These are phyloP conservation scores for Protula sp. DNA, from an alignment of 2,888 invertebrate genomes.

Conservation along the genomic window DNA sequence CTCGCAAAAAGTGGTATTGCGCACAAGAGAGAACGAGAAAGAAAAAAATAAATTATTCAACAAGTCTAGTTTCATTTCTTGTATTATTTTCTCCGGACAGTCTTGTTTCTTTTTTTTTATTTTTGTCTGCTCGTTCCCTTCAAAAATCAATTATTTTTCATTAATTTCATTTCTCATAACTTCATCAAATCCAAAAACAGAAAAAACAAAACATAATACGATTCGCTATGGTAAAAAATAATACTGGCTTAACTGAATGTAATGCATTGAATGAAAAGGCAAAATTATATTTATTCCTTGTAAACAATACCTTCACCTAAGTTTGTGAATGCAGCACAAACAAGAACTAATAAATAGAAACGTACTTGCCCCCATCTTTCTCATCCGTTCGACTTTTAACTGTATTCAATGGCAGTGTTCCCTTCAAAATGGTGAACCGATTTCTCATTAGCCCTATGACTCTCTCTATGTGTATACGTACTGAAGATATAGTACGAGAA, in stretches of 20 bases:
- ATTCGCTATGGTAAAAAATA: too few species aligned
- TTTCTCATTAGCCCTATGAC: constrained; percentile 5
- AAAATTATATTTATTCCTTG: not conserved
- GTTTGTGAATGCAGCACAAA: not conserved
- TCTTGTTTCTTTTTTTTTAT: not conserved
- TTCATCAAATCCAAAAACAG: too few species aligned
- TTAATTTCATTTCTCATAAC: too few species aligned
- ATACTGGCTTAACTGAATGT: too few species aligned
- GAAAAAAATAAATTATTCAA: too few species aligned
- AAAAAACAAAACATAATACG: too few species aligned
- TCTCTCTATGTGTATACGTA: constrained; percentile 5
- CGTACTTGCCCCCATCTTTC: not conserved
- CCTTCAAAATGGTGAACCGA: not conserved
- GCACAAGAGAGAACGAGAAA: too few species aligned
- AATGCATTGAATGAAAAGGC: too few species aligned
- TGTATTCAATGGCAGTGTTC: not conserved
- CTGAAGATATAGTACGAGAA: not conserved
- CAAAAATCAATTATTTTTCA: not conserved
- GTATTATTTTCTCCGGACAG: too few species aligned
- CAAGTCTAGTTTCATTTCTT: too few species aligned
- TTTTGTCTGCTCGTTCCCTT: not conserved
- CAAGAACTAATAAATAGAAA: not conserved
- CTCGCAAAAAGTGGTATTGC: too few species aligned
- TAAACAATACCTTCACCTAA: constrained; percentile 4
- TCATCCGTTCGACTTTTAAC: constrained; percentile 1